Evolutionary conservation across 92 coral and sea anemone species (phyloP).

Genomic region (Zoanthus solanderi): DNA sequence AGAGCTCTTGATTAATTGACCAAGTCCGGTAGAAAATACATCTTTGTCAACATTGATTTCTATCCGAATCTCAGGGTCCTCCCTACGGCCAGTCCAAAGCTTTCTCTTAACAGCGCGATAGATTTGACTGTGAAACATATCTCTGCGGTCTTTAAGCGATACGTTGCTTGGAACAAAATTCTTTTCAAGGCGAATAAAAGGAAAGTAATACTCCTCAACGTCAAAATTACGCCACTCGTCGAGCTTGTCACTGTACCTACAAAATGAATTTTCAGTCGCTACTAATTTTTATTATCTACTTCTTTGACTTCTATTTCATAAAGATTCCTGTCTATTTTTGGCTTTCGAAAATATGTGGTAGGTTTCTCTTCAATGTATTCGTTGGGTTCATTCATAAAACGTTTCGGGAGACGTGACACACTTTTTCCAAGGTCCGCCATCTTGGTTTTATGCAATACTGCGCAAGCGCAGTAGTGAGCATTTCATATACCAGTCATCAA

Average conservation of each 20-base stretch:
- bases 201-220: background rate
- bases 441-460: background rate
- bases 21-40: constrained; percentile 53
- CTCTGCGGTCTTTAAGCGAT: constrained; percentile 44
- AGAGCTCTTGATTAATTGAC: background rate
- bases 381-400: too few relatives aligned
- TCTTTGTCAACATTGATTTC: constrained; percentile 50
- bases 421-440: background rate
- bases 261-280: constrained; percentile 65
- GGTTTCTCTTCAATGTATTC: too few relatives aligned
- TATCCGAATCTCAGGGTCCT: constrained; percentile 58
- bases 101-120: constrained; percentile 49
- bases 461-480: too few relatives aligned
- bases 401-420: background rate
- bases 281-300: constrained; percentile 47
- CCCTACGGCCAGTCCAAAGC: constrained; percentile 52
- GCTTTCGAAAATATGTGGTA: too few relatives aligned
- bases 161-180: background rate
- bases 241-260: constrained; percentile 42
- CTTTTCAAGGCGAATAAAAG: constrained; percentile 6
- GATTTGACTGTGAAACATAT: constrained; percentile 50
- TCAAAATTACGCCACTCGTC: constrained; percentile 62
- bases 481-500: too few relatives aligned
- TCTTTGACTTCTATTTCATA: constrained; percentile 56
- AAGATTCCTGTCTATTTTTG: constrained; percentile 27